Conservation (phyloP, 2,113 vertebrate species). For the Clarias gariepinus region DNA sequence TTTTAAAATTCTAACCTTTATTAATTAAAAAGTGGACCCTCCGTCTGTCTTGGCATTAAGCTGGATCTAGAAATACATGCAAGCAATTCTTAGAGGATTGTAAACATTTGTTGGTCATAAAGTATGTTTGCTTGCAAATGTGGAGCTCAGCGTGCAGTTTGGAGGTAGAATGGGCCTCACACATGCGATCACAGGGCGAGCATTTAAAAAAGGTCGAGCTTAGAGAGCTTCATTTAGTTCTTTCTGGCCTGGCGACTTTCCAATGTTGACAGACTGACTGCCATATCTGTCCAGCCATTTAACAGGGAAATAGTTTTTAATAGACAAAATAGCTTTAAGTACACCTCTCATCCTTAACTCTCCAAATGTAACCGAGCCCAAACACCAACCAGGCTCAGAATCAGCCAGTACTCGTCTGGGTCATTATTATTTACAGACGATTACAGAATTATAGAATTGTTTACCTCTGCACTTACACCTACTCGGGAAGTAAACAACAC, state of each 20-base stretch:
- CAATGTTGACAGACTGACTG: slow-evolving; percentile 51
- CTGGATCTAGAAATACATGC: slow-evolving; percentile 38
- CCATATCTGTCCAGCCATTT: slow-evolving; percentile 47
- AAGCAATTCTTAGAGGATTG: slow-evolving; percentile 43
- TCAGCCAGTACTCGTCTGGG: slow-evolving; percentile 20
- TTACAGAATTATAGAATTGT: background rate
- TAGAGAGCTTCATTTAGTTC: slow-evolving; percentile 53
- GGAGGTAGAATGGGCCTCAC: slow-evolving; percentile 44
- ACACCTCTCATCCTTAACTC: slow-evolving; percentile 42
- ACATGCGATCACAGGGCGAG: slow-evolving; percentile 44
- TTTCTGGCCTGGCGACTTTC: slow-evolving; percentile 46
- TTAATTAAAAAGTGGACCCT: slow-evolving; percentile 34
- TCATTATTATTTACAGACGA: slow-evolving; percentile 21
- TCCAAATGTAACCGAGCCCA: slow-evolving; percentile 37
- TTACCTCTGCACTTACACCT: background rate
- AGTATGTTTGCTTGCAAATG: slow-evolving; percentile 52
- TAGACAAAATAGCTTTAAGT: slow-evolving; percentile 49
- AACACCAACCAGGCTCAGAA: slow-evolving; percentile 28
- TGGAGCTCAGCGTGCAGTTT: slow-evolving; percentile 33
- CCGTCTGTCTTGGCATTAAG: slow-evolving; percentile 6
- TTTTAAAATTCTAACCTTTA: background rate
- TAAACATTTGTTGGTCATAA: slow-evolving; percentile 55
- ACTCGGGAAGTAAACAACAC: background rate
- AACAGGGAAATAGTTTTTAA: slow-evolving; percentile 46
- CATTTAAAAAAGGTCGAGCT: slow-evolving; percentile 27